These are phyloP conservation scores for Paramormyrops kingsleyae DNA, from an alignment of 2,113 vertebrate genomes.

Conservation along the genomic window DNA sequence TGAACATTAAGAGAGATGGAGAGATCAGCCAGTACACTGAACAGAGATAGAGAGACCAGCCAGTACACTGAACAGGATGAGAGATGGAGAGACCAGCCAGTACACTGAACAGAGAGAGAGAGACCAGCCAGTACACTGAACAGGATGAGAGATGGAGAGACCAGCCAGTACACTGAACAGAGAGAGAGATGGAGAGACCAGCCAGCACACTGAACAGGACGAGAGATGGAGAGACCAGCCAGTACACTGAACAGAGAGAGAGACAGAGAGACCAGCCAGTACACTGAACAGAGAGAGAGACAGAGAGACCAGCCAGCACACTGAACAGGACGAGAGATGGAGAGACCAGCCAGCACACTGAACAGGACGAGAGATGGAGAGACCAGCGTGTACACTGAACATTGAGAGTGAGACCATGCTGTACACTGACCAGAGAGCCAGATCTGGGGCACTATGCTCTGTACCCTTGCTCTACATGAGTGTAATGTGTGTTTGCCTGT, in stretches of 20 bases:
- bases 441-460: neutral
- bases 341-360: neutral
- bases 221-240: neutral
- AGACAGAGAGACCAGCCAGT: neutral
- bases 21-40: neutral
- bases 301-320: neutral
- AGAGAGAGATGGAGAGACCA: neutral
- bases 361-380: neutral
- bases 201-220: neutral
- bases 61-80: neutral
- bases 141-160: neutral
- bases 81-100: neutral
- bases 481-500: conserved; percentile 18
- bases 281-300: neutral
- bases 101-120: neutral
- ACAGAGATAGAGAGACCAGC: neutral
- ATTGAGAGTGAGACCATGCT: neutral
- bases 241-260: neutral
- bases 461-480: conserved; percentile 10
- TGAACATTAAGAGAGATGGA: neutral
- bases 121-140: neutral
- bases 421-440: neutral
- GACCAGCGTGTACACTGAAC: neutral
- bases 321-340: neutral
- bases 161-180: neutral